Conservation (phyloP, 2,113 vertebrate genomes). For the Rhynchomys soricoides region DNA sequence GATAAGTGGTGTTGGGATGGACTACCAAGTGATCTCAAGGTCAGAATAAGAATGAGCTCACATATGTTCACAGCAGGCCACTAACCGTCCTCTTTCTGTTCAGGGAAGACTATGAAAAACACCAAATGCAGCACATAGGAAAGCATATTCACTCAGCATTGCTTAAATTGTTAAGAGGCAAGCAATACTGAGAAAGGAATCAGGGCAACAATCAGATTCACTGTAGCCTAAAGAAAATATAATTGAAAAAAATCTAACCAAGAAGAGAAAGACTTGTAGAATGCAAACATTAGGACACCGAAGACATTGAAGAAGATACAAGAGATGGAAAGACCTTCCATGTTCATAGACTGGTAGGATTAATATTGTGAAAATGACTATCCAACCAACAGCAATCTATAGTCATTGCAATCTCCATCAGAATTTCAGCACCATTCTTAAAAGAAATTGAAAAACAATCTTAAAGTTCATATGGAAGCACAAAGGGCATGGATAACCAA, state of each 20-base stretch:
- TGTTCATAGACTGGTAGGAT: background rate
- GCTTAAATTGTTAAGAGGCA: slow-evolving; percentile 8
- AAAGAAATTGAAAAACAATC: background rate
- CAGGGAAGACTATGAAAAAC: background rate
- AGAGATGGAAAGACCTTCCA: background rate
- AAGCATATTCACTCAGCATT: background rate
- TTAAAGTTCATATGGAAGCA: background rate
- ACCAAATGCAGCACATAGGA: background rate
- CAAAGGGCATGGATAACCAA: background rate
- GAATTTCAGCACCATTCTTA: background rate
- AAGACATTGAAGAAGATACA: background rate
- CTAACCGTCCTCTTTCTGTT: background rate
- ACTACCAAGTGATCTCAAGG: background rate
- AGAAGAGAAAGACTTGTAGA: background rate
- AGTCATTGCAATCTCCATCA: background rate
- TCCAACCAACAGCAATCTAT: background rate
- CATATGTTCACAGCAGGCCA: background rate
- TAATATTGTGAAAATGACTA: background rate
- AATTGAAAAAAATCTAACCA: background rate
- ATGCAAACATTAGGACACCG: background rate
- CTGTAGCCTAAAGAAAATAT: background rate
- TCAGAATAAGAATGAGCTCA: background rate
- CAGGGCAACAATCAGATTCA: background rate
- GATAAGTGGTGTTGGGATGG: background rate
- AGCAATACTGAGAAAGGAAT: background rate